Evolutionary conservation across 2,888 invertebrate species (phyloP).

Genomic region (Sminthurinus aureus): DNA sequence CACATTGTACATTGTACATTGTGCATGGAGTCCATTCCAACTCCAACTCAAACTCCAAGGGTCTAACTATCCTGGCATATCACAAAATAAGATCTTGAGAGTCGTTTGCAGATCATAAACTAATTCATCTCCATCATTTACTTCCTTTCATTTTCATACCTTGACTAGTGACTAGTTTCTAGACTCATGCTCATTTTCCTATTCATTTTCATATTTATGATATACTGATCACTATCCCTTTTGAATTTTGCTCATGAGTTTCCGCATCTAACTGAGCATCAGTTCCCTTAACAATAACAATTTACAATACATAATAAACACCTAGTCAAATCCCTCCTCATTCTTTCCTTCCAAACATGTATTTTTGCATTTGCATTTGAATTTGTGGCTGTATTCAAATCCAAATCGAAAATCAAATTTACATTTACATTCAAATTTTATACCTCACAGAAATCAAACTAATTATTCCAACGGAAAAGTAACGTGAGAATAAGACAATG

Average conservation of each 20-base stretch:
- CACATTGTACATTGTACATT: no score
- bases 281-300: not conserved
- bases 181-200: not conserved
- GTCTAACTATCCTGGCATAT: not conserved
- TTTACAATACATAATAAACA: not conserved
- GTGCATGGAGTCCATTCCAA: no score
- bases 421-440: no score
- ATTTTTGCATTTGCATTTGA: no score
- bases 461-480: no score
- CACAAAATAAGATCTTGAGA: not conserved
- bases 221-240: not conserved
- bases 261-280: not conserved
- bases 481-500: no score
- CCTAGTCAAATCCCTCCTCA: not conserved
- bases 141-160: not conserved
- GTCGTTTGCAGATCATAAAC: conserved; percentile 13
- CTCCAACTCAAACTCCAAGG: no score
- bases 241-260: not conserved
- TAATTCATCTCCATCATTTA: conserved; percentile 17
- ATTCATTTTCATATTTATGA: not conserved
- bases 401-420: no score
- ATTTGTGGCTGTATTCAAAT: no score
- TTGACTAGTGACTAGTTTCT: no score
- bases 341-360: not conserved
- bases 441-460: no score